Evolutionary conservation across 2,113 vertebrate genomes (phyloP).

Genomic region (Lamprotornis superbus): DNA sequence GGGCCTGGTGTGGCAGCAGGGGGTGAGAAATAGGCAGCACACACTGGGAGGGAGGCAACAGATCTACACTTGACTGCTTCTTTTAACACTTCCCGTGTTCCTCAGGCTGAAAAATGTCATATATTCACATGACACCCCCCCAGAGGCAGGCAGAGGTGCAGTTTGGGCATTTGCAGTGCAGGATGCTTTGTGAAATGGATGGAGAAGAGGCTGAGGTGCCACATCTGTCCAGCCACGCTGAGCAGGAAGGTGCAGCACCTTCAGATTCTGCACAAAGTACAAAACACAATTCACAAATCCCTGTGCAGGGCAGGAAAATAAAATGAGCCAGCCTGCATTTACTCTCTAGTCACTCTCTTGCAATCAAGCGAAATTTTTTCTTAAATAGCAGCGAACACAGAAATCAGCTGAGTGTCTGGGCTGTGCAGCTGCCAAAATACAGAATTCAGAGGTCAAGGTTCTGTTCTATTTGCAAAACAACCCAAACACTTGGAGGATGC

Average conservation of each 20-base stretch:
- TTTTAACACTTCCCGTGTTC: fast-evolving
- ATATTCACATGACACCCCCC: neutral
- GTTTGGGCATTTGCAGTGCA: neutral
- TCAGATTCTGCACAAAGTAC: neutral
- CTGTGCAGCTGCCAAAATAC: neutral
- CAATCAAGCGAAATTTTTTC: neutral
- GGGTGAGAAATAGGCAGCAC: neutral
- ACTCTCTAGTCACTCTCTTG: neutral
- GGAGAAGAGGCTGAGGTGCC: neutral
- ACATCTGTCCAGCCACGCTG: neutral
- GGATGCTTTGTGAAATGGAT: neutral
- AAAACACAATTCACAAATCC: neutral
- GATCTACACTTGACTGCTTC: too few species aligned
- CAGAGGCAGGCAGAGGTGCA: neutral
- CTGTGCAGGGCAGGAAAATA: neutral
- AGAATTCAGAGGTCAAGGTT: neutral
- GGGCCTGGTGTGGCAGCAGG: neutral
- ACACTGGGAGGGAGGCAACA: neutral
- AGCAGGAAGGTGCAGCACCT: neutral
- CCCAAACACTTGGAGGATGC: neutral
- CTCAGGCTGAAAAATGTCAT: neutral
- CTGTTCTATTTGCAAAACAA: neutral
- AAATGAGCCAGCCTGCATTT: neutral
- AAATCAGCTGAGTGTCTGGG: neutral
- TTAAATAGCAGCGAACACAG: neutral